Percentiles rank a stretch among this genome's conserved stretches.
Conservation (phyloP, 2,888 invertebrate genomes). For the Cheilosia grossa region DNA sequence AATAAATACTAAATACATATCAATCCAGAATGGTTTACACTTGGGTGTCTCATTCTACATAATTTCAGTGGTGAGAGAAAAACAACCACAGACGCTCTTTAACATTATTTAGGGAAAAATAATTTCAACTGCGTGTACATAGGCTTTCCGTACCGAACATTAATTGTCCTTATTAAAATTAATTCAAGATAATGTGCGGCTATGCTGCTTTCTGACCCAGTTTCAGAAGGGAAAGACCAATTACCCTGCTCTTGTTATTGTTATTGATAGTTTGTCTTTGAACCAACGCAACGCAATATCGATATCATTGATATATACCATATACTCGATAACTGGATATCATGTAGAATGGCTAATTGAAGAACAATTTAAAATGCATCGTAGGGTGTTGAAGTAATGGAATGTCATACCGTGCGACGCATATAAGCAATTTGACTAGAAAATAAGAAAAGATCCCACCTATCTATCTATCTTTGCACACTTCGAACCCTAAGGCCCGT, state of each 20-base stretch:
- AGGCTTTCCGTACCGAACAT: background rate
- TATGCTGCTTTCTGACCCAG: conserved; percentile 14
- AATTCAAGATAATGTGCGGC: conserved; percentile 8
- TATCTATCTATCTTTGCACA: too few relatives aligned
- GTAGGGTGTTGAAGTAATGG: background rate
- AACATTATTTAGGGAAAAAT: too few relatives aligned
- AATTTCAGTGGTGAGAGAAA: too few relatives aligned
- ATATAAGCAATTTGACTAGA: too few relatives aligned
- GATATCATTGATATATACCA: background rate
- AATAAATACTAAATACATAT: too few relatives aligned
- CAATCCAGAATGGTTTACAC: too few relatives aligned
- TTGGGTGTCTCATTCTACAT: too few relatives aligned
- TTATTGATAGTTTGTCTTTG: background rate
- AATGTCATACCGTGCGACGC: background rate
- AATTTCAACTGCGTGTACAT: background rate
- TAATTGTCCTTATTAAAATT: background rate
- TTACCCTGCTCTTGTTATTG: background rate
- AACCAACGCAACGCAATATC: background rate
- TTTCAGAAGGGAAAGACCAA: background rate
- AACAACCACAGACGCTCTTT: too few relatives aligned
- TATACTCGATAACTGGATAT: background rate
- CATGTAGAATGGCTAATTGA: background rate
- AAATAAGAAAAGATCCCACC: too few relatives aligned
- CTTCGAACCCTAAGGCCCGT: too few relatives aligned
- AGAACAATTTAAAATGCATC: conserved; percentile 1